These are phyloP conservation scores for Anticlea derivata DNA, from an alignment of 2,888 invertebrate genomes.

Conservation along the genomic window DNA sequence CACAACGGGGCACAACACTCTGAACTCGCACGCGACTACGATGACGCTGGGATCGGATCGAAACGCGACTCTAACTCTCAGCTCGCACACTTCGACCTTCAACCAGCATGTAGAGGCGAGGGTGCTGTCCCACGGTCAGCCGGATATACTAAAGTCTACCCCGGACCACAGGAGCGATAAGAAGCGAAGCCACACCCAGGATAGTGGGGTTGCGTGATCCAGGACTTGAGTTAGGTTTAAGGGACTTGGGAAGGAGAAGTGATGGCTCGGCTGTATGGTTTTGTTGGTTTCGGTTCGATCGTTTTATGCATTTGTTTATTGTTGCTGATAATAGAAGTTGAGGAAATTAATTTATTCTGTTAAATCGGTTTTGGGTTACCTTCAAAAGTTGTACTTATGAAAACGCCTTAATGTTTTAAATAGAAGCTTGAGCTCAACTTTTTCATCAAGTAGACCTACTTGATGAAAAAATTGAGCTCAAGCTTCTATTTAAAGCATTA, in stretches of 20 bases:
- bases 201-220: slow-evolving; percentile 75
- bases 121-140: slow-evolving; percentile 85
- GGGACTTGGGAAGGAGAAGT: slow-evolving; percentile 21
- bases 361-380: too few species aligned
- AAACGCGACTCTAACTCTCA: slow-evolving; percentile 65
- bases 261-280: slow-evolving; percentile 18
- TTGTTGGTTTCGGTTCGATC: neutral
- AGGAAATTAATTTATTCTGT: too few species aligned
- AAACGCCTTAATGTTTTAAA: too few species aligned
- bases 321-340: too few species aligned
- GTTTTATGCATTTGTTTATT: too few species aligned
- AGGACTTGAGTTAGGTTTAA: slow-evolving; percentile 31
- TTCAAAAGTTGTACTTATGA: too few species aligned
- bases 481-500: too few species aligned
- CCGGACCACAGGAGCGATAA: slow-evolving; percentile 87
- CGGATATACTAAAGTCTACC: slow-evolving; percentile 93
- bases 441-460: too few species aligned
- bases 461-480: too few species aligned
- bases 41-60: slow-evolving; percentile 71
- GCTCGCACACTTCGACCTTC: slow-evolving; percentile 69
- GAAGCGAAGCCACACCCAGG: slow-evolving; percentile 69
- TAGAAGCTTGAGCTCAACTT: too few species aligned
- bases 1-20: slow-evolving; percentile 82
- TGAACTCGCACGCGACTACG: slow-evolving; percentile 83
- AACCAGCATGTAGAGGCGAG: slow-evolving; percentile 56